Evolutionary conservation across 1,140 invertebrate genomes (phyloP), one percentile per base, ranked within the genome.

Genomic region (Drosophila subpulchrella): DNA sequence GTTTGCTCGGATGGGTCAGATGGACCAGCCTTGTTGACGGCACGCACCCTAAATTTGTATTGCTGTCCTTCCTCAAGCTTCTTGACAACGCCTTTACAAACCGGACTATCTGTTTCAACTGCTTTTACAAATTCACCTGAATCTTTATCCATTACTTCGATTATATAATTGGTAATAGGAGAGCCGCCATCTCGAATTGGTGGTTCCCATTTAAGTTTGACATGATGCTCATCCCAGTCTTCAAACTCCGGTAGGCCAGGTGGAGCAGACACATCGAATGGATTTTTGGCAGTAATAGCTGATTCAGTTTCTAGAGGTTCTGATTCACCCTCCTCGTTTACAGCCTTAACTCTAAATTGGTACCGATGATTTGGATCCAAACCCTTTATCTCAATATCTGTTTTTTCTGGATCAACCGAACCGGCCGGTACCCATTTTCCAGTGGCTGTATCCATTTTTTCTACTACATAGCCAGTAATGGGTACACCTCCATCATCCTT

Each of bases 311-410:
- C 97, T 13, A 99, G 92, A 11, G 98, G 97, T 89, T 98, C 97
- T 0, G 98, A 98, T 93, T 98, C 97, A 20, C 98, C 98, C 93
- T 98, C 98, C 82, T 98, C 98, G 93, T 99, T 99, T 0, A 97
- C 94, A 12, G 98, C 98, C 89, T 97, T 97, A 0, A 99, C 98
- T 65, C 98, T 94, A 95, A 99, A 99, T 77, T 98, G 96, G 90
- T 99, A 99, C 46, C 98, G 97, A 90, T 97, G 96, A 59, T 97
- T 97, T 50, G 97, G 97, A 93, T 98, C 96, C 12, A 99, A 94
- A 42, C 98, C 96, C 55, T 96, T 97, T 24, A 99, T 95, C 80
- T 96, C 95, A 74, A 96, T 95, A 80, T 98, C 97, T 0, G 96
- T 96, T 83, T 97, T 97, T 59, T 96, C 96, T 6, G 97, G 96